A percentile compares a stretch with the other conserved stretches of the same genome.
Evolutionary conservation across 2,797 vertebrate species (phyloP).

Genomic region (Melanotaenia boesemani): DNA sequence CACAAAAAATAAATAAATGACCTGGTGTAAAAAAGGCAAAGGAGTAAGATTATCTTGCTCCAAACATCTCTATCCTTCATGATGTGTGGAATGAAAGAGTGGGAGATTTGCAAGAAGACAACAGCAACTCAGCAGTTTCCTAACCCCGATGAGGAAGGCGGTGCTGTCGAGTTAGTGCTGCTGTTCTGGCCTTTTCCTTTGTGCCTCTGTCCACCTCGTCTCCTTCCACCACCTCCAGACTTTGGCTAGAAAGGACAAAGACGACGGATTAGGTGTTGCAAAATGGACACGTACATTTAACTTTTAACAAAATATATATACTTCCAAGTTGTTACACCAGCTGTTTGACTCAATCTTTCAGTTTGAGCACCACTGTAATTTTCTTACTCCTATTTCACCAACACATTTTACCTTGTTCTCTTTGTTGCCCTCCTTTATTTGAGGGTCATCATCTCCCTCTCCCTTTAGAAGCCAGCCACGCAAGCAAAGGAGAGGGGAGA

Average conservation of each 20-base stretch:
- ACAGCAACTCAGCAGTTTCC: constrained; percentile 73
- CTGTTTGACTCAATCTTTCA: background rate
- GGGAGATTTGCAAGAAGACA: constrained; percentile 1
- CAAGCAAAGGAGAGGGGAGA: constrained; percentile 62
- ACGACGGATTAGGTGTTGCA: background rate
- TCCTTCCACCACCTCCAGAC: constrained; percentile 82
- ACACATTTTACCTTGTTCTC: constrained; percentile 85
- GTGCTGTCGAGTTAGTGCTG: constrained; percentile 64
- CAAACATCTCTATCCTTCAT: constrained; percentile 28
- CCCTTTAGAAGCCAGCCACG: constrained; percentile 71
- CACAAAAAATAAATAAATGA: constrained; percentile 23
- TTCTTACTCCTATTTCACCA: background rate
- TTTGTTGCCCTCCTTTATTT: constrained; percentile 85
- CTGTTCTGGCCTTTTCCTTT: constrained; percentile 83
- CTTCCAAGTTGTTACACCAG: background rate
- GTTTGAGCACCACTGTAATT: background rate
- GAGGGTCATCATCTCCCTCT: constrained; percentile 85
- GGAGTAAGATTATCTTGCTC: constrained; percentile 41
- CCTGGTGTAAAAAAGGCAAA: constrained; percentile 47
- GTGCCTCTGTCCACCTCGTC: constrained; percentile 85
- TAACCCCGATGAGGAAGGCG: constrained; percentile 69
- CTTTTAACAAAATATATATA: background rate
- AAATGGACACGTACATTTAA: background rate
- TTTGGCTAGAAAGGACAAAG: constrained; percentile 75
- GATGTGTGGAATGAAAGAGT: constrained; percentile 55